A percentile compares a stretch with the other conserved stretches of the same genome.
These are phyloP conservation scores for Terrapene triunguis DNA, from an alignment of 2,113 vertebrate genomes.

Conservation along the genomic window DNA sequence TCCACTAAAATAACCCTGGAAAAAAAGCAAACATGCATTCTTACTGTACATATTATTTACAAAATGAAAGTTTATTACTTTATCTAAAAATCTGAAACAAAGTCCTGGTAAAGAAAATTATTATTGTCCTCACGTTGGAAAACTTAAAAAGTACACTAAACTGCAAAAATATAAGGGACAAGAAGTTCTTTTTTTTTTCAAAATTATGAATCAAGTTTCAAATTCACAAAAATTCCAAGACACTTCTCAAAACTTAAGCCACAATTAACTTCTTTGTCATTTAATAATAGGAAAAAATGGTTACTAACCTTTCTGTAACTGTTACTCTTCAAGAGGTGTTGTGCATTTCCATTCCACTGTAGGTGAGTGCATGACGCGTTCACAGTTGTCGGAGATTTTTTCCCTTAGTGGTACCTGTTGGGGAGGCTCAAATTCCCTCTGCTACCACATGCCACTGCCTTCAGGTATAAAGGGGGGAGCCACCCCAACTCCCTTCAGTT, in stretches of 20 bases:
- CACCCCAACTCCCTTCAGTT: no score
- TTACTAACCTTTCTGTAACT: background rate
- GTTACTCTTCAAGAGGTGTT: background rate
- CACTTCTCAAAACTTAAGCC: background rate
- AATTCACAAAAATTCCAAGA: background rate
- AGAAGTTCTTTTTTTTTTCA: background rate
- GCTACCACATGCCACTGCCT: no score
- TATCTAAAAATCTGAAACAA: background rate
- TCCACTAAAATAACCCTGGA: constrained; percentile 87
- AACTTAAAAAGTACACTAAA: background rate
- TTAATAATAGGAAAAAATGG: background rate
- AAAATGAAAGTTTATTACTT: background rate
- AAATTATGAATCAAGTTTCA: background rate
- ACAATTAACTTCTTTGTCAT: background rate
- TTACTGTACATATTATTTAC: background rate
- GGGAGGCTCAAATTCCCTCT: no score
- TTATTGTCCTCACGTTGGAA: background rate
- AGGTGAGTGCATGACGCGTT: no score
- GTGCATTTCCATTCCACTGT: background rate
- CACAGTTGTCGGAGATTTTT: no score
- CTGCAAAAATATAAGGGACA: background rate
- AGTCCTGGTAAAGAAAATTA: background rate
- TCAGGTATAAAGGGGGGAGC: no score
- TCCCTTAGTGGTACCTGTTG: no score
- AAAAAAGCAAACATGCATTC: constrained; percentile 29